phyloP scores from a whole-genome alignment of 1,140 invertebrate genomes.

The Bombyx mandarina region DNA sequence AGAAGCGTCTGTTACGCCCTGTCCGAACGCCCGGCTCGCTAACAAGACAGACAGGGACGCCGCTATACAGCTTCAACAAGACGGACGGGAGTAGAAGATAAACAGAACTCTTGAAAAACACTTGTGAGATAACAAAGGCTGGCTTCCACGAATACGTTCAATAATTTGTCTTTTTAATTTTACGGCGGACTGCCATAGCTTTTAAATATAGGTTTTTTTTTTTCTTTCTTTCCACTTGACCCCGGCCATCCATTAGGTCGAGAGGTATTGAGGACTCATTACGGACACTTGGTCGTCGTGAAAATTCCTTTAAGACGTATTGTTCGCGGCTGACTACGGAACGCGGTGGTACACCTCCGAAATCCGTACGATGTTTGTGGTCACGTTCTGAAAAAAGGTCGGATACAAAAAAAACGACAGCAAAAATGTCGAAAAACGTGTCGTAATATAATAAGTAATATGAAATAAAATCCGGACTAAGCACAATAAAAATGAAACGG shows the following conservation, averaged over 20 bases:
- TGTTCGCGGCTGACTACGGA: conserved; percentile 39
- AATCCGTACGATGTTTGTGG: background rate
- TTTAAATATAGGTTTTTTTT: conserved; percentile 62
- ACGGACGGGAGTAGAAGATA: conserved; percentile 42
- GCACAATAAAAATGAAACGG: conserved; percentile 58
- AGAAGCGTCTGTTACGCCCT: conserved; percentile 63
- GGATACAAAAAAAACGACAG: conserved; percentile 13
- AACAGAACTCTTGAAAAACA: conserved; percentile 68
- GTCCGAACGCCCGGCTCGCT: conserved; percentile 48
- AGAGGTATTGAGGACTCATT: conserved; percentile 55
- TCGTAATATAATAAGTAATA: conserved; percentile 51
- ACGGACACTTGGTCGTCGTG: conserved; percentile 38
- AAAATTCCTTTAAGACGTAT: conserved; percentile 60
- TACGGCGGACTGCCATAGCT: conserved; percentile 63
- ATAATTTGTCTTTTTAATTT: conserved; percentile 72
- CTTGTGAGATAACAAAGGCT: conserved; percentile 70
- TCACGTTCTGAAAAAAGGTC: conserved; percentile 1
- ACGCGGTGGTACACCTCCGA: background rate
- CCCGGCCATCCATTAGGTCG: conserved; percentile 55
- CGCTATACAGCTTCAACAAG: conserved; percentile 25
- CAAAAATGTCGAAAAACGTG: conserved; percentile 35
- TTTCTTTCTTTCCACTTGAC: conserved; percentile 34
- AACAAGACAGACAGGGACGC: conserved; percentile 59
- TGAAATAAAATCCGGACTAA: conserved; percentile 57
- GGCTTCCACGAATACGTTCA: conserved; percentile 66